Evolutionary conservation across 2,888 invertebrate genomes (phyloP).

Genomic region (Spicauda simplicius): DNA sequence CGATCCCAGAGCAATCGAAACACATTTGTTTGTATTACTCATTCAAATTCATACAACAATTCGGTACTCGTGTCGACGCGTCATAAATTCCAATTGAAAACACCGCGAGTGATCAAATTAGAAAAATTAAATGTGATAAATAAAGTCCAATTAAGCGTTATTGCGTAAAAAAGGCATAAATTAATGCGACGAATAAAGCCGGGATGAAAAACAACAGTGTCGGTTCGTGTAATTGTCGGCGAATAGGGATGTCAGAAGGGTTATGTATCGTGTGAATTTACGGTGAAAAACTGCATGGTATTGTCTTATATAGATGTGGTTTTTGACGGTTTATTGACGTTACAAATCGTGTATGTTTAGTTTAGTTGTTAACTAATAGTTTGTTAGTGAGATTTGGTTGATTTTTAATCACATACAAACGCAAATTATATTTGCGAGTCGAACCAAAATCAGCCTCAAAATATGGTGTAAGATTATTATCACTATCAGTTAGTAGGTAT

Average conservation of each 20-base stretch:
- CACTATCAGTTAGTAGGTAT: too few species aligned
- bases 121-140: conserved; percentile 84
- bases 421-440: too few species aligned
- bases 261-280: neutral
- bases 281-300: neutral
- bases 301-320: too few species aligned
- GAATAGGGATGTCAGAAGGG: conserved; percentile 54
- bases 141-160: conserved; percentile 83
- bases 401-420: too few species aligned
- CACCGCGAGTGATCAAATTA: conserved; percentile 77
- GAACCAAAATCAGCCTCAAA: too few species aligned
- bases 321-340: too few species aligned
- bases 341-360: too few species aligned
- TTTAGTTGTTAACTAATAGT: too few species aligned
- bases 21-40: conserved; percentile 74
- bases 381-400: too few species aligned
- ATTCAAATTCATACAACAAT: conserved; percentile 73
- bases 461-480: too few species aligned
- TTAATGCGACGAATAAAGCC: conserved; percentile 65
- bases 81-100: conserved; percentile 79
- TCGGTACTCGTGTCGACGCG: conserved; percentile 46
- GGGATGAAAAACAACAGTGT: conserved; percentile 50
- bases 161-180: conserved; percentile 85
- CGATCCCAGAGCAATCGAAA: conserved; percentile 53
- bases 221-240: conserved; percentile 57